A percentile compares a stretch with the other conserved stretches of the same genome.
Evolutionary conservation across 2,888 invertebrate genomes (phyloP).

Genomic region (Dromius quadrimaculatus): DNA sequence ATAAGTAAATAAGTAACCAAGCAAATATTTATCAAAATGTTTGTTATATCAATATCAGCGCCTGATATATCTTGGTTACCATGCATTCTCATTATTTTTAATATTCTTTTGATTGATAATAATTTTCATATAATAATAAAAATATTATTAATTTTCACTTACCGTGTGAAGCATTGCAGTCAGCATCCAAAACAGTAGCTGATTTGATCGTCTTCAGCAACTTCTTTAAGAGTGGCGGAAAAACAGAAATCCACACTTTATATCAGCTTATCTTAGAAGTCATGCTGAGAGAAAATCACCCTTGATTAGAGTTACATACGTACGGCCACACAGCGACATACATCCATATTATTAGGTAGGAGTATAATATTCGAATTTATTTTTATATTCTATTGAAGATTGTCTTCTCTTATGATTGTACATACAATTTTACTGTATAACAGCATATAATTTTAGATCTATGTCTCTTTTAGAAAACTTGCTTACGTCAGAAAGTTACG

Average conservation of each 20-base stretch:
- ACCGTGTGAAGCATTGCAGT: not conserved
- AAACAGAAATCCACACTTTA: constrained; percentile 13
- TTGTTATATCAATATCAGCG: too few species aligned
- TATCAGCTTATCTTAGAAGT: constrained; percentile 3
- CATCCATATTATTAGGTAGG: too few species aligned
- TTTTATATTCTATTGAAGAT: too few species aligned
- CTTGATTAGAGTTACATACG: constrained; percentile 10
- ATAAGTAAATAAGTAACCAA: too few species aligned
- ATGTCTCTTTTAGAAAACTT: too few species aligned
- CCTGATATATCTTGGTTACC: not conserved
- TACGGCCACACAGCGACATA: not conserved
- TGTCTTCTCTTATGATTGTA: too few species aligned
- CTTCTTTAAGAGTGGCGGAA: constrained; percentile 2
- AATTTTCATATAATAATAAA: too few species aligned
- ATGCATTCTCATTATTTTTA: not conserved
- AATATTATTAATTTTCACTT: not conserved
- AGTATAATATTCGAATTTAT: too few species aligned
- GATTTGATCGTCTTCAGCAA: not conserved
- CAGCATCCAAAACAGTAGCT: not conserved
- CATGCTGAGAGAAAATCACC: constrained; percentile 18
- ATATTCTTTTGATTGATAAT: not conserved
- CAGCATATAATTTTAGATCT: too few species aligned
- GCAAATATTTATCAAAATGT: too few species aligned
- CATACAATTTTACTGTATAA: too few species aligned
- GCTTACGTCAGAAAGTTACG: too few species aligned